Conservation (phyloP, 2,888 invertebrate genomes). For the Agrochola lychnidis region DNA sequence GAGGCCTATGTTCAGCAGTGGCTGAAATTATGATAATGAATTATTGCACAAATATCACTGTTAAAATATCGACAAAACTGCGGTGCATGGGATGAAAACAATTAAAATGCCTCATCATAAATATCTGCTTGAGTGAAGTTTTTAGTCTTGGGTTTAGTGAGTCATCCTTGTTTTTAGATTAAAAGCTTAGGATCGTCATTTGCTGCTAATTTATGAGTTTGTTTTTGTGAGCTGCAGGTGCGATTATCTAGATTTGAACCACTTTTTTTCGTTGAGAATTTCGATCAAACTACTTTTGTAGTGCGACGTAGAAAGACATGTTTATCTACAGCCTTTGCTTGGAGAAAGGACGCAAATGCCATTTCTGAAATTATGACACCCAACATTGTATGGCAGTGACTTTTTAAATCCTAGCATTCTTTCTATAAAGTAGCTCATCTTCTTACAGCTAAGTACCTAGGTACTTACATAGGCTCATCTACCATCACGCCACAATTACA, state of each 20-base stretch:
- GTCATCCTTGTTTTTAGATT: slow-evolving; percentile 48
- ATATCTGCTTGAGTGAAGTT: slow-evolving; percentile 14
- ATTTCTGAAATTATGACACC: background rate
- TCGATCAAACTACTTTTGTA: background rate
- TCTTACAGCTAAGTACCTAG: background rate
- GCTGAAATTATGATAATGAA: no score
- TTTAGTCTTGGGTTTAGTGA: slow-evolving; percentile 23
- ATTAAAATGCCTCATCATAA: background rate
- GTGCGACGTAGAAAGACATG: slow-evolving; percentile 13
- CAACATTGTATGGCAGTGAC: no score
- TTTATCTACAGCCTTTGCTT: background rate
- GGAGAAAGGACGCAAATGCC: no score
- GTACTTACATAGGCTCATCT: no score
- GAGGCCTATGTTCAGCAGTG: no score
- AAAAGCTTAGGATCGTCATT: slow-evolving; percentile 28
- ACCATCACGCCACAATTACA: background rate
- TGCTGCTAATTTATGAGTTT: slow-evolving; percentile 45
- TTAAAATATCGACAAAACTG: background rate
- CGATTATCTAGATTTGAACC: slow-evolving; percentile 45
- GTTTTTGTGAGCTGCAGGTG: slow-evolving; percentile 50
- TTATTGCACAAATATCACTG: background rate
- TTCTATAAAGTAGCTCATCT: background rate
- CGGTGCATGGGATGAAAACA: background rate
- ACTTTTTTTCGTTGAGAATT: slow-evolving; percentile 2
- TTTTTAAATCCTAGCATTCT: background rate